These are phyloP conservation scores for Coilia nasus DNA, from an alignment of 2,797 vertebrate species.

Conservation along the genomic window DNA sequence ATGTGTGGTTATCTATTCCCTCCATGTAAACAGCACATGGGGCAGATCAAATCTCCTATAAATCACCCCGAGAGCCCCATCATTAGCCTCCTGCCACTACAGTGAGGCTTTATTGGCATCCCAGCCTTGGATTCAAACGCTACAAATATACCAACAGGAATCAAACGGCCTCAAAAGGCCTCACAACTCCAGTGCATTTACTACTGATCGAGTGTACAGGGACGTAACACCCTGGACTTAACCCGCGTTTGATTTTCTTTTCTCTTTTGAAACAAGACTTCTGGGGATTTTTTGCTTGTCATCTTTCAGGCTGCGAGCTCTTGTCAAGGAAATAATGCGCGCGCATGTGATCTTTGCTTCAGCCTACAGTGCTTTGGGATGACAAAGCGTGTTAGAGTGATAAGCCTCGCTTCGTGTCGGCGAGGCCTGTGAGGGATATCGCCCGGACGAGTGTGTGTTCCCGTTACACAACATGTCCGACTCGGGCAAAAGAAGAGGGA, in stretches of 20 bases:
- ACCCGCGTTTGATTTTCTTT: not conserved
- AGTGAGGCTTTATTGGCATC: conserved; percentile 37
- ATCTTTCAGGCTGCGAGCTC: not conserved
- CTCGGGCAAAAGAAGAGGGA: not conserved
- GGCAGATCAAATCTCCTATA: conserved; percentile 45
- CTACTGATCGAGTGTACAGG: not conserved
- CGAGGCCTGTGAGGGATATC: conserved; percentile 3
- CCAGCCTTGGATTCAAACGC: conserved; percentile 26
- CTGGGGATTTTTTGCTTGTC: not conserved
- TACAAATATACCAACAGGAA: conserved; percentile 33
- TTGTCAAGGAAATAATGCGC: not conserved
- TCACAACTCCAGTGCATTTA: not conserved
- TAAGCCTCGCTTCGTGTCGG: not conserved
- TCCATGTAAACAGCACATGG: conserved; percentile 10
- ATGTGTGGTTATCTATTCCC: not conserved
- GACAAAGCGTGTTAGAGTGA: conserved; percentile 16
- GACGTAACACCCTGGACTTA: not conserved
- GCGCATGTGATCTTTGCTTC: not conserved
- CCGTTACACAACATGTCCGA: not conserved
- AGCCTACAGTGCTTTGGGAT: not conserved
- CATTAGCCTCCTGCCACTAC: conserved; percentile 49
- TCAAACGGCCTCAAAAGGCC: conserved; percentile 7
- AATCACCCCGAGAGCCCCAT: conserved; percentile 48
- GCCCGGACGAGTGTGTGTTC: not conserved
- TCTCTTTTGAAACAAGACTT: not conserved